phyloP scores from a whole-genome alignment of 2,888 invertebrate genomes.

The Pammene aurita region DNA sequence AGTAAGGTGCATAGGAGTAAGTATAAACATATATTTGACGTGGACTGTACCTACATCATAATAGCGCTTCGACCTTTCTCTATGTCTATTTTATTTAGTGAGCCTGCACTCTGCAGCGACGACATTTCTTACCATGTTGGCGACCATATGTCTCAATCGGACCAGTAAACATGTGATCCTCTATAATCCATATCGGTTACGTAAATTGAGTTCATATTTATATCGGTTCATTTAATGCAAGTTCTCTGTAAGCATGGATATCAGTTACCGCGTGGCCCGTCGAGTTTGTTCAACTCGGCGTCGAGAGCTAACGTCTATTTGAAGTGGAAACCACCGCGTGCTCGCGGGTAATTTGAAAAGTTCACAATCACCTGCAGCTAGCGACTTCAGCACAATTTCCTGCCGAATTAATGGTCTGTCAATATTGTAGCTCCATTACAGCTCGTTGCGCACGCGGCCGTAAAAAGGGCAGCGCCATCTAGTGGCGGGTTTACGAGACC shows the following conservation, averaged over 20 bases:
- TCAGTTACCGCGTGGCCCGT: conserved; percentile 7
- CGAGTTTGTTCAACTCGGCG: conserved; percentile 61
- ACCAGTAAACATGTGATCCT: neutral
- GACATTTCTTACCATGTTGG: neutral
- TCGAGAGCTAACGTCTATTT: conserved; percentile 55
- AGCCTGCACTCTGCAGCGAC: conserved; percentile 1
- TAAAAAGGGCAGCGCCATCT: conserved; percentile 77
- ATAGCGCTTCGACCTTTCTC: conserved; percentile 1
- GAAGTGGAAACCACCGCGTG: conserved; percentile 71
- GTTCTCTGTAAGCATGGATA: neutral
- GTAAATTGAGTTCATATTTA: neutral
- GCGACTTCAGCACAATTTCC: conserved; percentile 81
- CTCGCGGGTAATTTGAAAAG: conserved; percentile 82
- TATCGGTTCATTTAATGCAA: neutral
- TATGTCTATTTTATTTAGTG: conserved; percentile 29
- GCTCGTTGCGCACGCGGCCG: conserved; percentile 77
- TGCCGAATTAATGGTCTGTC: conserved; percentile 82
- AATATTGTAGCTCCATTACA: conserved; percentile 80
- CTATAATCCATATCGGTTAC: neutral
- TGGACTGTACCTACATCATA: neutral
- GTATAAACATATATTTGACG: no score
- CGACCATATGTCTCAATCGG: neutral
- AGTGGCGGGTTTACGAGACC: conserved; percentile 67
- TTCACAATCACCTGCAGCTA: conserved; percentile 79
- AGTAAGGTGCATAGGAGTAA: no score